phyloP scores from a whole-genome alignment of 1,140 invertebrate genomes.

The Homalodisca vitripennis region DNA sequence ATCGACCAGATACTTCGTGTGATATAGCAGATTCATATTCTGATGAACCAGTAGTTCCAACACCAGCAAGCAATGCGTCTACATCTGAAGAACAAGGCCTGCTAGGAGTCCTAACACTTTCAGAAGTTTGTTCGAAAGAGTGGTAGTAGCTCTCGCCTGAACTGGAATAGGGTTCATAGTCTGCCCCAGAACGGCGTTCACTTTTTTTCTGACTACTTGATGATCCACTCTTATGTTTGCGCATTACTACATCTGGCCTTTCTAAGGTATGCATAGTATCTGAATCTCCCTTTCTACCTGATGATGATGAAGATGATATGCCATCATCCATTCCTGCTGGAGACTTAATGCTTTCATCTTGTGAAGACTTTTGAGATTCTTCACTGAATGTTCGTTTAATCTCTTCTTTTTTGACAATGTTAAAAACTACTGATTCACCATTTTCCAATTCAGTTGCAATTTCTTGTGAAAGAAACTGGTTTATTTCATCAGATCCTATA shows the following conservation, averaged over 20 bases:
- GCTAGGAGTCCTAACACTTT: slow-evolving; percentile 62
- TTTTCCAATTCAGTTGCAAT: slow-evolving; percentile 11
- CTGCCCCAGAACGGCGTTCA: slow-evolving; percentile 63
- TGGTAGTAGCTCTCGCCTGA: slow-evolving; percentile 89
- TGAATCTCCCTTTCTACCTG: slow-evolving; percentile 42
- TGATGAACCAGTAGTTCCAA: slow-evolving; percentile 58
- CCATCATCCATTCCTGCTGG: slow-evolving; percentile 42
- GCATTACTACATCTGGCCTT: slow-evolving; percentile 44
- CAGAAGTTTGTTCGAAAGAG: slow-evolving; percentile 74
- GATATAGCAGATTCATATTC: slow-evolving; percentile 88
- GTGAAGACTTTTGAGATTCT: slow-evolving; percentile 44
- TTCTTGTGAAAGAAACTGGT: slow-evolving; percentile 22
- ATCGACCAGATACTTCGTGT: slow-evolving; percentile 68
- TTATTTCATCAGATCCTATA: background rate
- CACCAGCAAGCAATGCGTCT: slow-evolving; percentile 65
- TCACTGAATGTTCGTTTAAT: slow-evolving; percentile 41
- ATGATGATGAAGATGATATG: slow-evolving; percentile 45
- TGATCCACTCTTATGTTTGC: slow-evolving; percentile 45
- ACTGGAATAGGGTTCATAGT: slow-evolving; percentile 76
- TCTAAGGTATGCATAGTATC: slow-evolving; percentile 36
- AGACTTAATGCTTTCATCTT: slow-evolving; percentile 47
- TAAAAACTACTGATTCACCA: background rate
- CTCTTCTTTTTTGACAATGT: slow-evolving; percentile 17
- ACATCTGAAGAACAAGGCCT: slow-evolving; percentile 84
- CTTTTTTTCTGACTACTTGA: slow-evolving; percentile 27